These are phyloP conservation scores for Apistogramma diplotaenia DNA, from an alignment of 2,113 vertebrate genomes.

Conservation along the genomic window DNA sequence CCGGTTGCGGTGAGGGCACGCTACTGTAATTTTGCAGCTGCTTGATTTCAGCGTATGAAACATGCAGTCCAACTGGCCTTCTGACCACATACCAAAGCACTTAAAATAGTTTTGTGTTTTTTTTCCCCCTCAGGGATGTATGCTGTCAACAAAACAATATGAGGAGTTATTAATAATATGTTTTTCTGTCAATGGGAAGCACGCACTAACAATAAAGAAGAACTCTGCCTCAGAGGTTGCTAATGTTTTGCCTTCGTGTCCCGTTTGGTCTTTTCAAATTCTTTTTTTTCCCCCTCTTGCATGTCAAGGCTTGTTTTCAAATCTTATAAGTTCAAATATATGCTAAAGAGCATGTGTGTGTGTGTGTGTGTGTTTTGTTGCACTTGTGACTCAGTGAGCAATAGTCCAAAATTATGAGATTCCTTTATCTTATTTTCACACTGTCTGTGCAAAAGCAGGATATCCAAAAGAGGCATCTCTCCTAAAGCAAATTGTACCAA, in stretches of 20 bases:
- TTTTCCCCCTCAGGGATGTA: constrained; percentile 20
- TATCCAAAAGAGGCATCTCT: not conserved
- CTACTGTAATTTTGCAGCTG: constrained; percentile 80
- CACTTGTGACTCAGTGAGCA: not conserved
- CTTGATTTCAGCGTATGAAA: constrained; percentile 72
- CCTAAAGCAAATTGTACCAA: not conserved
- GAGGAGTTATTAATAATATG: constrained; percentile 59
- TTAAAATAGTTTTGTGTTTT: constrained; percentile 69
- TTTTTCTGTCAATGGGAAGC: constrained; percentile 43
- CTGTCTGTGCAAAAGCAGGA: constrained; percentile 25
- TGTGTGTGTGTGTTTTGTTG: not conserved
- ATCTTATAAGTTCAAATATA: not conserved
- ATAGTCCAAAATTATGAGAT: constrained; percentile 11
- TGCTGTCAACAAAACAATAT: constrained; percentile 64
- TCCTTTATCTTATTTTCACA: constrained; percentile 35
- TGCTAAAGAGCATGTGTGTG: not conserved
- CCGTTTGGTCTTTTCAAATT: constrained; percentile 1
- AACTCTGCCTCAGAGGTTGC: not conserved
- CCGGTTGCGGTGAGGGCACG: constrained; percentile 70
- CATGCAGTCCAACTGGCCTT: constrained; percentile 67
- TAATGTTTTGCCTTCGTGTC: constrained; percentile 4
- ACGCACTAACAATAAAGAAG: constrained; percentile 23
- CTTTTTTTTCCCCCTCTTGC: not conserved
- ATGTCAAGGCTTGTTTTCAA: constrained; percentile 18
- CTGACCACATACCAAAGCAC: constrained; percentile 70